Evolutionary conservation across 2,113 vertebrate genomes (phyloP), one percentile per base, ranked within the genome.

Genomic region (Piprites chloris): DNA sequence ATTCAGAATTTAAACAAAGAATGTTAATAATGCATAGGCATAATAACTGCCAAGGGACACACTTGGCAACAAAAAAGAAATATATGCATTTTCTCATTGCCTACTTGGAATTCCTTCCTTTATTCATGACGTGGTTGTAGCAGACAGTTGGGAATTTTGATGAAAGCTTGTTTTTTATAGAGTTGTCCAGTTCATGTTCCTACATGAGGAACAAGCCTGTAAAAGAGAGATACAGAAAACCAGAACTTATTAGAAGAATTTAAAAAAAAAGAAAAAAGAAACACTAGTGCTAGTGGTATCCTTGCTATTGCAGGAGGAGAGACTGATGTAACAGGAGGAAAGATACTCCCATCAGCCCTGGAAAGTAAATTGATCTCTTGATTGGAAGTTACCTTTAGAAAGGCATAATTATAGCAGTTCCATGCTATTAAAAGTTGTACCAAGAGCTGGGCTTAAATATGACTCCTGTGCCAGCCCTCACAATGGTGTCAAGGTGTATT

Each of bases 71-170:
- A 92, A 19, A 50, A 55, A 73, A 85, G 2, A 84, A 77, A 77
- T 80, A 26, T 18, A 83, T 86, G 68, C 39, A 49, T 94, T 96
- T 95, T 74, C 47, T 95, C 24, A 50, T 50, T 88, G 72, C n/a
- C 59, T 83, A 3, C 67, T 74, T 62, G 44, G 72, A 92, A 61
- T 81, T 74, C 1, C 33, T 90, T 94, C 55, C 42, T 53, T 50
- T 88, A 32, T 81, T 88, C 15, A 27, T 63, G 27, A 52, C 75
- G 55, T 73, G 37, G n/a, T 85, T 79, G 26, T 83, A 68, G 52
- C 11, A 82, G 72, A 59, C 24, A 47, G 4, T 14, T 92, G 58
- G 39, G n/a, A 89, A 53, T 75, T 93, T 84, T 82, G 42, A 55
- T 88, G 77, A 81, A 92, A 87, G 65, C 11, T 67, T 65, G 23